These are phyloP conservation scores for Euclidia mi DNA, from an alignment of 2,888 invertebrate species.

Conservation along the genomic window DNA sequence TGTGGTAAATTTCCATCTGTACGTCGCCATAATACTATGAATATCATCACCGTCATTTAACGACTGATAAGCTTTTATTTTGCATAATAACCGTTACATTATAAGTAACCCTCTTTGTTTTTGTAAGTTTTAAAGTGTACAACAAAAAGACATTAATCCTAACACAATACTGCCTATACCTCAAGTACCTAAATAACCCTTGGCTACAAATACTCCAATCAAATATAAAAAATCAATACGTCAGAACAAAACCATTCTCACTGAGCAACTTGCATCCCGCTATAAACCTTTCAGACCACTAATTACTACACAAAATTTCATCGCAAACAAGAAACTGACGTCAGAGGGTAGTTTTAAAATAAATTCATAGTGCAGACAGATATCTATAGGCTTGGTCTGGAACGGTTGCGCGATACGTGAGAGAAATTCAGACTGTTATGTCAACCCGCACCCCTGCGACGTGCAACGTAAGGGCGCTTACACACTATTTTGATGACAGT, in stretches of 20 bases:
- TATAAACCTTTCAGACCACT: slow-evolving; percentile 18
- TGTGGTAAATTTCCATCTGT: too few relatives aligned
- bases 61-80: too few relatives aligned
- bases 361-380: slow-evolving; percentile 67
- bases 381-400: slow-evolving; percentile 59
- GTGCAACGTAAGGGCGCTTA: slow-evolving; percentile 21
- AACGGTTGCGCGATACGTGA: slow-evolving; percentile 53
- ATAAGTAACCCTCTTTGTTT: too few relatives aligned
- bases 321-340: slow-evolving; percentile 45
- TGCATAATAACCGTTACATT: too few relatives aligned
- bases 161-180: too few relatives aligned
- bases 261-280: neutral
- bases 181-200: too few relatives aligned
- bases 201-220: neutral
- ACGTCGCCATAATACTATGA: too few relatives aligned
- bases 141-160: too few relatives aligned
- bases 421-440: slow-evolving; percentile 49
- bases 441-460: slow-evolving; percentile 22
- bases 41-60: too few relatives aligned
- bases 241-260: neutral
- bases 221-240: neutral
- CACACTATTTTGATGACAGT: slow-evolving; percentile 33
- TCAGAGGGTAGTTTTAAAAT: slow-evolving; percentile 54
- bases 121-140: too few relatives aligned
- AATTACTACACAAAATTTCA: slow-evolving; percentile 46